Evolutionary conservation across 2,888 invertebrate species (phyloP).

Genomic region (Drosophila tanythrix): DNA sequence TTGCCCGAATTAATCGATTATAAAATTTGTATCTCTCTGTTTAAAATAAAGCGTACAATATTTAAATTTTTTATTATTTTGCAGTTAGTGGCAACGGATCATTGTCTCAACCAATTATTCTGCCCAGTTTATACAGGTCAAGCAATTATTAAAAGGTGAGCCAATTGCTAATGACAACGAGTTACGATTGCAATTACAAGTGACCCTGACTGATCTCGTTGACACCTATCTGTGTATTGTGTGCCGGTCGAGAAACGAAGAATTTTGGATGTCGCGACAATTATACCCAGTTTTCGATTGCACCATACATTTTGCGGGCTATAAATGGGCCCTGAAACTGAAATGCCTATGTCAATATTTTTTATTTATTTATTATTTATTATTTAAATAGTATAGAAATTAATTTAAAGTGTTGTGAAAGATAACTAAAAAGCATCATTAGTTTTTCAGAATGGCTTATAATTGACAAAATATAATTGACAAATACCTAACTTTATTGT

Average conservation of each 20-base stretch:
- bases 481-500: slow-evolving; percentile 41
- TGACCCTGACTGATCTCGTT: too few relatives aligned
- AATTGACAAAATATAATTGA: neutral
- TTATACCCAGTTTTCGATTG: too few relatives aligned
- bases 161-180: too few relatives aligned
- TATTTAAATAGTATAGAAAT: neutral
- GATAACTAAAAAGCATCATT: neutral
- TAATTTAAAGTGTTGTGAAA: neutral
- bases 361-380: neutral
- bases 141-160: too few relatives aligned
- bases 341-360: neutral
- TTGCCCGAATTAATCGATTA: neutral
- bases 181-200: too few relatives aligned
- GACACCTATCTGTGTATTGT: too few relatives aligned
- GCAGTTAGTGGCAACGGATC: neutral
- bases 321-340: neutral
- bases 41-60: neutral
- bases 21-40: neutral
- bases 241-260: too few relatives aligned
- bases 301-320: too few relatives aligned
- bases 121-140: neutral
- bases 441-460: neutral
- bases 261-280: too few relatives aligned
- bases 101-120: neutral
- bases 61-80: neutral